Conservation (phyloP, 2,113 vertebrate genomes). For the Myodes glareolus region DNA sequence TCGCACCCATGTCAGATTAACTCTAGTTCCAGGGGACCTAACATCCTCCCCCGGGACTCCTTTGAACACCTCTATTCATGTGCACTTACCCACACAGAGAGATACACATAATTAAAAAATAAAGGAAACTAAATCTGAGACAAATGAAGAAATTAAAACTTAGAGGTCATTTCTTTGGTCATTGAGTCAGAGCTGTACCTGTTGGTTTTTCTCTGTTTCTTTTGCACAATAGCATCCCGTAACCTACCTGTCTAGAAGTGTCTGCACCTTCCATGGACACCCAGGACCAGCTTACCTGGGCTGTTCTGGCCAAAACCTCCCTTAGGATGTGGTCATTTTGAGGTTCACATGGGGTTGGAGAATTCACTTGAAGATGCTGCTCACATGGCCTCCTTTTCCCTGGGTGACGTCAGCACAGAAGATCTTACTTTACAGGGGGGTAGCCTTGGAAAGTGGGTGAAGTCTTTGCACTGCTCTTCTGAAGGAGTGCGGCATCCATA, state of each 20-base stretch:
- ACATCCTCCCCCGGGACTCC: neutral
- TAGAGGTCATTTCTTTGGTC: neutral
- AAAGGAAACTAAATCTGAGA: neutral
- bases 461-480: slow-evolving; percentile 49
- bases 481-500: neutral
- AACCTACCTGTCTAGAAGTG: neutral
- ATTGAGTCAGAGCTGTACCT: neutral
- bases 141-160: neutral
- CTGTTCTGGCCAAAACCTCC: neutral
- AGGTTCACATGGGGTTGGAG: neutral
- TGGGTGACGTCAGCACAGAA: neutral
- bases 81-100: neutral
- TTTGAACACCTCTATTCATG: neutral
- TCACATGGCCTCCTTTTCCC: neutral
- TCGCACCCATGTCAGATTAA: neutral
- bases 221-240: neutral
- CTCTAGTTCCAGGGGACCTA: neutral
- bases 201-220: neutral
- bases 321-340: neutral
- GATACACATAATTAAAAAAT: neutral
- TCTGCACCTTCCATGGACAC: neutral
- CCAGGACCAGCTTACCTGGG: neutral
- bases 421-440: neutral
- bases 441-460: neutral
- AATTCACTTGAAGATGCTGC: neutral